Base-by-base conservation (phyloP, 1,140 invertebrate species). In the Rhopalosiphum padi region DNA sequence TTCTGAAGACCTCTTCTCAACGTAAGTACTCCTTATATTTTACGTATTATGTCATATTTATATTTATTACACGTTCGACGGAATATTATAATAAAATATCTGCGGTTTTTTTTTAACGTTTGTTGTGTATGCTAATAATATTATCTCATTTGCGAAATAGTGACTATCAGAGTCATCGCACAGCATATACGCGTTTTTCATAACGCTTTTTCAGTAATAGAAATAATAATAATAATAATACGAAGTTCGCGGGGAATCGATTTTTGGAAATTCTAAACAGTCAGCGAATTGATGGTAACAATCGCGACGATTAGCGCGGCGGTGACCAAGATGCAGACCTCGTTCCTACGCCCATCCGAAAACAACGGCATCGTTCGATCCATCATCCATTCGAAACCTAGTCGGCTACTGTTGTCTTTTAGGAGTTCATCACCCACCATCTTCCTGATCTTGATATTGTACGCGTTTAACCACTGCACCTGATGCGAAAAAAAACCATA, bases 311-410 rank as follows among this genome's bases (percentile, higher is more conserved):
- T 7, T 22, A 90, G 30, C 37, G 55, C 53, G 0, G 43, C 6
- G 11, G 7, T 11, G 30, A 30, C 6, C 53, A 30, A 2, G 15
- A 41, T 30, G 15, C 15, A 68, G 53, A 55, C 55, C 25, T 68
- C 11, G 37, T 43, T 90, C 25, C 37, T 37, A 8, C 37, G 53
- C 0, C 82, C 48, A 21, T 30, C 37, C 43, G 91, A 91, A 53
- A 93, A 94, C 86, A 94, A 93, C 23, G 90, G 96, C 94, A 96
- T 95, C 21, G 97, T 98, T 95, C 97, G 97, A 94, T 96, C 96
- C 96, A 97, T 96, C 96, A 98, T 97, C 97, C 97, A 98, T 93
- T 97, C 96, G 95, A 97, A 98, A 2, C 96, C 97, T 22, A 93
- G 91, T 94, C 96, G 96, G 95, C 96, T 97, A 23, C 51, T 96